Evolutionary conservation across 2,113 vertebrate genomes (phyloP).

Genomic region (Isichthys henryi): DNA sequence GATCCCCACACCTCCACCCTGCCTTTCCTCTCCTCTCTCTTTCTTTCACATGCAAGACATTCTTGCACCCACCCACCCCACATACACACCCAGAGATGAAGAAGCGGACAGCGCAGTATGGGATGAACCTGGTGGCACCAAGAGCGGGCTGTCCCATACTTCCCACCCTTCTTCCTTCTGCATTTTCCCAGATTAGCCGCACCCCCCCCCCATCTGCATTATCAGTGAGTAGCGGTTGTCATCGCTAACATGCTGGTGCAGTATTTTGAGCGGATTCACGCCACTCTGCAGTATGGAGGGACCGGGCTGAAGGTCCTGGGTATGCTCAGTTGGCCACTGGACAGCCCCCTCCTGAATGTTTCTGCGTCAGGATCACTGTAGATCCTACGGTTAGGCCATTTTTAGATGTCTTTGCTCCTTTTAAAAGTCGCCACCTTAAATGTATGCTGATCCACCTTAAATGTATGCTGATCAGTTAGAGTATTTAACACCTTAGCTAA

Average conservation of each 20-base stretch:
- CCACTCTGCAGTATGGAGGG: not conserved
- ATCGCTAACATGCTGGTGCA: not conserved
- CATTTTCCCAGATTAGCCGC: not conserved
- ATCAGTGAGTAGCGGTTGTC: not conserved
- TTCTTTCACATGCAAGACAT: not conserved
- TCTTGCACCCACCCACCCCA: not conserved
- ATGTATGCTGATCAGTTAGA: not conserved
- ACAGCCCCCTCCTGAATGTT: not conserved
- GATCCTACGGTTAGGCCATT: not conserved
- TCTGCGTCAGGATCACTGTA: not conserved
- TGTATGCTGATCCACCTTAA: not conserved
- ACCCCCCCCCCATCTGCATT: not conserved
- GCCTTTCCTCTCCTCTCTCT: not conserved
- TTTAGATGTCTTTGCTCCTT: not conserved
- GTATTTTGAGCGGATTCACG: not conserved
- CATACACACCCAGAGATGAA: not conserved
- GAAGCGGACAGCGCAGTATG: not conserved
- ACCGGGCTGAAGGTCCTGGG: not conserved
- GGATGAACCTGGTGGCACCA: not conserved
- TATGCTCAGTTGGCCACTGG: not conserved
- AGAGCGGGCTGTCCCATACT: not conserved
- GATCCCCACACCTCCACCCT: conserved; percentile 16
- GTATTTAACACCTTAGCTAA: not conserved
- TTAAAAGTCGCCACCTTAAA: not conserved
- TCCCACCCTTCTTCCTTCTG: not conserved